Evolutionary conservation across 2,797 vertebrate genomes (phyloP).

Genomic region (Clamator glandarius): DNA sequence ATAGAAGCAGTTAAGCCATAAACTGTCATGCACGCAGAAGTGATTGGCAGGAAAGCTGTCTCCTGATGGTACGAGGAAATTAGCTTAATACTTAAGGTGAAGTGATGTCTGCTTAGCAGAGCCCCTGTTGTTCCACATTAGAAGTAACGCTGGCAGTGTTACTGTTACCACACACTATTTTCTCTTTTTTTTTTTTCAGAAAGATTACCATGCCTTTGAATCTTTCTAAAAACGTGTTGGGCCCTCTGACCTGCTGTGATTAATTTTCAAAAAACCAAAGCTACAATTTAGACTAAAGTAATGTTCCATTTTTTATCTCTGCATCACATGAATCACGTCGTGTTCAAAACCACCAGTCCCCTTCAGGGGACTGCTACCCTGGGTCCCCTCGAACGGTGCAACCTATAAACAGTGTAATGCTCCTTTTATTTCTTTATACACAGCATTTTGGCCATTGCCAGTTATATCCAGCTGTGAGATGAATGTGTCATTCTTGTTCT

Average conservation of each 20-base stretch:
- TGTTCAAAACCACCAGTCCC: background rate
- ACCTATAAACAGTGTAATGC: background rate
- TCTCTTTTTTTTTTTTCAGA: background rate
- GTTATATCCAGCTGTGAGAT: slow-evolving; percentile 62
- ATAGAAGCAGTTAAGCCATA: slow-evolving; percentile 54
- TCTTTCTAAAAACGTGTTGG: background rate
- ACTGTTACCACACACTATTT: background rate
- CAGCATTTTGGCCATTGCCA: background rate
- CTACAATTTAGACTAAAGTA: slow-evolving; percentile 20
- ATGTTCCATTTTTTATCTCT: background rate
- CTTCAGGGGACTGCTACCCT: background rate
- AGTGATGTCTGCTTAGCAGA: slow-evolving; percentile 47
- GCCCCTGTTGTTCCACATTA: slow-evolving; percentile 3
- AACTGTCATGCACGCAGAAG: slow-evolving; percentile 41
- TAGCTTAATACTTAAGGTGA: slow-evolving; percentile 56
- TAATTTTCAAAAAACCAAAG: slow-evolving; percentile 61
- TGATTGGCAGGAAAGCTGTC: slow-evolving; percentile 48
- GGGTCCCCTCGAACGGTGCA: background rate
- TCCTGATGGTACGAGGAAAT: slow-evolving; percentile 33
- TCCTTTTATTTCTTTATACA: slow-evolving; percentile 11
- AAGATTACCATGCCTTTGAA: background rate
- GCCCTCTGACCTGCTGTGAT: slow-evolving; percentile 37
- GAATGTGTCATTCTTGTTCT: slow-evolving; percentile 57
- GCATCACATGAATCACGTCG: background rate
- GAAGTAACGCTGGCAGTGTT: background rate